Conservation (phyloP, 2,888 invertebrate species). For the Pheosia gnoma region DNA sequence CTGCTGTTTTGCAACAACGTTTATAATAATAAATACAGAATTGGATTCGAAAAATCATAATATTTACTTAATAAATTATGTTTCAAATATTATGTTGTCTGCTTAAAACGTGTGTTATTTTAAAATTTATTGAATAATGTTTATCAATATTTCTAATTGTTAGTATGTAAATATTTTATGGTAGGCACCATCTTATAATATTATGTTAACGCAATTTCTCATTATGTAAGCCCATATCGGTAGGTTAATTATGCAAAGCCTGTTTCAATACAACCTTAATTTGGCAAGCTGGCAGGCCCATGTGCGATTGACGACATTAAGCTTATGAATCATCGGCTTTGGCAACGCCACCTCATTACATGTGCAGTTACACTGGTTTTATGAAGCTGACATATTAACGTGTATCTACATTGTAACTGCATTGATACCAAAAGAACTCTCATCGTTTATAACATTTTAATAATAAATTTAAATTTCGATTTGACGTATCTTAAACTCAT, state of each 20-base stretch:
- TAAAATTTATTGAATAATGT: no score
- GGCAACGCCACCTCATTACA: slow-evolving; percentile 43
- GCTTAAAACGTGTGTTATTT: no score
- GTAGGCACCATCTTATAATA: neutral
- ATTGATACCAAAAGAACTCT: slow-evolving; percentile 27
- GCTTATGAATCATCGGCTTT: slow-evolving; percentile 47
- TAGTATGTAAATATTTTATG: no score
- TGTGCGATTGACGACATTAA: slow-evolving; percentile 38
- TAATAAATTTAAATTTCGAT: slow-evolving; percentile 4
- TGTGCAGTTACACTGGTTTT: slow-evolving; percentile 30
- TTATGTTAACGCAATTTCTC: neutral
- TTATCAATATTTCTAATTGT: no score
- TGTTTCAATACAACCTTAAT: slow-evolving; percentile 30
- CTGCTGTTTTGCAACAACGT: neutral
- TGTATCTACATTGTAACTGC: slow-evolving; percentile 30
- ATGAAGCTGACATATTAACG: slow-evolving; percentile 27
- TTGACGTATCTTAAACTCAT: neutral
- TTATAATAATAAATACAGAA: neutral
- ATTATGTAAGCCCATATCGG: slow-evolving; percentile 11
- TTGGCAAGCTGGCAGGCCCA: slow-evolving; percentile 30
- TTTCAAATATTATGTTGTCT: no score
- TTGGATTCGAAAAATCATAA: neutral
- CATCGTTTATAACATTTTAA: slow-evolving; percentile 19
- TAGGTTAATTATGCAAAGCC: neutral
- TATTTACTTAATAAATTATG: neutral